These are phyloP conservation scores for Dryobota labecula DNA, from an alignment of 2,888 invertebrate genomes.

Conservation along the genomic window DNA sequence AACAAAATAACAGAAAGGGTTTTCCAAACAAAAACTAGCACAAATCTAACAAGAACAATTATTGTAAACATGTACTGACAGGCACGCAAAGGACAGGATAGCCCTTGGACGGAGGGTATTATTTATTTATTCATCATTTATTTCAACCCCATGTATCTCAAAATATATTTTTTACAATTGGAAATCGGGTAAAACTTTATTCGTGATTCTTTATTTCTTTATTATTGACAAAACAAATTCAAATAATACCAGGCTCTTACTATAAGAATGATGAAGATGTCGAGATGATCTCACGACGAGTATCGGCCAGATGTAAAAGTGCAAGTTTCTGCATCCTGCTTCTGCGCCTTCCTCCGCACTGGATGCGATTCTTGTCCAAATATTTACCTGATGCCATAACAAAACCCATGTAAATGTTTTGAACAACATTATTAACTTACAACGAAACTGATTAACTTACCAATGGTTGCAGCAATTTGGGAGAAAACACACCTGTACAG, in stretches of 20 bases:
- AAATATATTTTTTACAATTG: conserved; percentile 71
- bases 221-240: conserved; percentile 87
- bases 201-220: conserved; percentile 78
- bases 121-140: conserved; percentile 63
- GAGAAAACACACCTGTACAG: conserved; percentile 75
- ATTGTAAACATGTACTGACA: conserved; percentile 68
- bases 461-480: conserved; percentile 70
- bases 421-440: conserved; percentile 70
- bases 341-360: conserved; percentile 22
- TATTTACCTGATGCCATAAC: conserved; percentile 83
- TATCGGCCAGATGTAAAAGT: conserved; percentile 44
- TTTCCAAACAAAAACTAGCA: conserved; percentile 32
- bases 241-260: conserved; percentile 89
- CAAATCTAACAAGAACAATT: conserved; percentile 37
- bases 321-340: conserved; percentile 36
- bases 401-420: conserved; percentile 67
- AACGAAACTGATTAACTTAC: conserved; percentile 84
- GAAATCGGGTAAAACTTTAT: conserved; percentile 77
- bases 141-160: conserved; percentile 67
- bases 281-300: conserved; percentile 61
- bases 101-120: conserved; percentile 71
- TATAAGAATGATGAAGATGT: conserved; percentile 82
- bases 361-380: conserved; percentile 36
- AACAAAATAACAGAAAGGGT: conserved; percentile 37
- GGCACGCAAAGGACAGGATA: conserved; percentile 71